A percentile compares a stretch with the other conserved stretches of the same genome.
Evolutionary conservation across 1,140 invertebrate genomes (phyloP).

Genomic region (Eurosta solidaginis): DNA sequence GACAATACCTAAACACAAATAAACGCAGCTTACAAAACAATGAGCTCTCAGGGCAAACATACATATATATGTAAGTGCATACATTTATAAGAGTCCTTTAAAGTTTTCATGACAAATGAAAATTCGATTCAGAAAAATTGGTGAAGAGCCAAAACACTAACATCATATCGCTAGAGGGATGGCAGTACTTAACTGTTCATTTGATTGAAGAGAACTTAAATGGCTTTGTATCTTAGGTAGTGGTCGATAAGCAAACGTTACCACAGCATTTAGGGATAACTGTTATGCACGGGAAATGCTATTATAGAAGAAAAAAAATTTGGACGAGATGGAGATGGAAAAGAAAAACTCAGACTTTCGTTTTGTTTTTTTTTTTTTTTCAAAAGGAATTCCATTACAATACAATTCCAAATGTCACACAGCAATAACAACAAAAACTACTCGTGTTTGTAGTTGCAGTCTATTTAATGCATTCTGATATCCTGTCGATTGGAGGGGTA

Average conservation of each 20-base stretch:
- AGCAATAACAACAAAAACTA: neutral
- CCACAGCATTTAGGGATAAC: slow-evolving; percentile 3
- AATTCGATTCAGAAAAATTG: neutral
- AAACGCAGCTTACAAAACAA: no score
- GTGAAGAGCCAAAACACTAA: neutral
- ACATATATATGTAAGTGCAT: no score
- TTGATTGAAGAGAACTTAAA: neutral
- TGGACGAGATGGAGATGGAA: neutral
- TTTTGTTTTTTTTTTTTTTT: neutral
- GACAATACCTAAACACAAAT: no score
- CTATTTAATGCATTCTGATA: slow-evolving; percentile 6
- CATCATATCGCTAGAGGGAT: neutral
- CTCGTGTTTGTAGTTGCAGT: neutral
- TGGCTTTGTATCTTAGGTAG: neutral
- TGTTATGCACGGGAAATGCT: neutral
- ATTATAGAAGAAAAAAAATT: neutral
- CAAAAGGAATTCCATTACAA: neutral
- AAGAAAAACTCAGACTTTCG: neutral
- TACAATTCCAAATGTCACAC: slow-evolving; percentile 5
- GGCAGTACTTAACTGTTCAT: neutral
- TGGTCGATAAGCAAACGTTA: neutral
- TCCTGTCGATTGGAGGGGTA: no score
- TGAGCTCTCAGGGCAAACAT: no score
- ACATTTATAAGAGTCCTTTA: no score
- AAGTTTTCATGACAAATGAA: no score